Evolutionary conservation across 35 echinoderm and acorn worm genomes (phyloP), one percentile per base, ranked within the genome.

Genomic region (Nesometra sesokonis): DNA sequence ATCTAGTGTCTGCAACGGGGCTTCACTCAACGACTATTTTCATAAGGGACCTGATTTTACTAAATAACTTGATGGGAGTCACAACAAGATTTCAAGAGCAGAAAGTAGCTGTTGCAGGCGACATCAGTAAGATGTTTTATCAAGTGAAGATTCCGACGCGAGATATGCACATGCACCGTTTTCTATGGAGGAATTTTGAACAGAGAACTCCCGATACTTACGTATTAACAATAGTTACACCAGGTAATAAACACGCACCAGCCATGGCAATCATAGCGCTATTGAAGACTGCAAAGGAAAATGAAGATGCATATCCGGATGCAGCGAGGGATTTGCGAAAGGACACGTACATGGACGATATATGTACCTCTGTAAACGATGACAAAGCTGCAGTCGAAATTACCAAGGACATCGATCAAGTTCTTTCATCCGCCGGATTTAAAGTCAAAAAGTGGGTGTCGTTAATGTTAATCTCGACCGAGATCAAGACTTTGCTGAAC

Each of bases 391-490:
- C 47, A 0, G 32, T 7, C 0, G 23, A 80, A 27, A 7, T 79
- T 13, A 85, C 88, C 0, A 0, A 80, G 5, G 76, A 80, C 33
- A 43, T 85, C 11, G 82, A 90, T 37, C 27, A 3, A 21, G 82
- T 90, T 5, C 37, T 90, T 0, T 43, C 39, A 43, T 7, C 39
- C 4, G 77, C 27, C 27, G 77, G 77, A 78, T 89, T 83, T 31
- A 89, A 83, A 30, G 87, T 89, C 17, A 89, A 89, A 27, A 82
- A 33, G 39, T 89, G 80, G 87, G n/a, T 89, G 80, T 89, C 87
- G 19, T n/a, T n/a, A 89, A 83, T 37, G 5, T 35, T n/a, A 13
- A n/a, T 11, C 67, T 79, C 5, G 32, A 37, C 34, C 30, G 37
- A 33, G n/a, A 79, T 29, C 17, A 38, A 30, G 35, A 77, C 85